These are phyloP conservation scores for Myrmecophaga tridactyla DNA, from an alignment of 2,113 vertebrate species.

Conservation along the genomic window DNA sequence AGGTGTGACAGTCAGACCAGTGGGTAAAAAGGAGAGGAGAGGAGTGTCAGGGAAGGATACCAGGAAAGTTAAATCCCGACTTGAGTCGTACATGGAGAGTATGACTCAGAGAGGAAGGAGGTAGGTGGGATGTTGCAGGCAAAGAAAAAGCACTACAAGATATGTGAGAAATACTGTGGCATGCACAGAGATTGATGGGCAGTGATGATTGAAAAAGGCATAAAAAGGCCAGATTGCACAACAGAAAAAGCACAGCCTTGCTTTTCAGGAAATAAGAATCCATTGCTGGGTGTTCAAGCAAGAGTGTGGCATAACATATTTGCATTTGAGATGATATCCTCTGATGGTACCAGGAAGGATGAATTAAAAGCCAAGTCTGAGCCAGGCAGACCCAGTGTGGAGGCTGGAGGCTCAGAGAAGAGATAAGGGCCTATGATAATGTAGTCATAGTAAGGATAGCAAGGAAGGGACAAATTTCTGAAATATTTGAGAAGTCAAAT, in stretches of 20 bases:
- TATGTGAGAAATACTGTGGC: not conserved
- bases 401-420: not conserved
- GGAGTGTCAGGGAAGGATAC: not conserved
- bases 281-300: not conserved
- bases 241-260: not conserved
- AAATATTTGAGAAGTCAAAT: not conserved
- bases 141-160: not conserved
- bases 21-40: not conserved
- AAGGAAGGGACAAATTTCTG: not conserved
- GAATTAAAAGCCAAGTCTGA: not conserved
- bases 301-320: not conserved
- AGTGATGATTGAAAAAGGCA: not conserved
- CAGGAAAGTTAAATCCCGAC: not conserved
- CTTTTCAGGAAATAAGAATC: not conserved
- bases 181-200: not conserved
- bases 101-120: not conserved
- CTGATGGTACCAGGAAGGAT: not conserved
- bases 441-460: not conserved
- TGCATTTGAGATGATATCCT: not conserved
- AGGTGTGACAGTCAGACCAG: not conserved
- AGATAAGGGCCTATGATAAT: not conserved
- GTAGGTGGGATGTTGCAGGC: no score
- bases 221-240: not conserved
- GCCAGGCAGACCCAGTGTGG: not conserved
- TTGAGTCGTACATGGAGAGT: no score